These are phyloP conservation scores for Spinus pinus DNA, from an alignment of 2,797 vertebrate species.

Conservation along the genomic window DNA sequence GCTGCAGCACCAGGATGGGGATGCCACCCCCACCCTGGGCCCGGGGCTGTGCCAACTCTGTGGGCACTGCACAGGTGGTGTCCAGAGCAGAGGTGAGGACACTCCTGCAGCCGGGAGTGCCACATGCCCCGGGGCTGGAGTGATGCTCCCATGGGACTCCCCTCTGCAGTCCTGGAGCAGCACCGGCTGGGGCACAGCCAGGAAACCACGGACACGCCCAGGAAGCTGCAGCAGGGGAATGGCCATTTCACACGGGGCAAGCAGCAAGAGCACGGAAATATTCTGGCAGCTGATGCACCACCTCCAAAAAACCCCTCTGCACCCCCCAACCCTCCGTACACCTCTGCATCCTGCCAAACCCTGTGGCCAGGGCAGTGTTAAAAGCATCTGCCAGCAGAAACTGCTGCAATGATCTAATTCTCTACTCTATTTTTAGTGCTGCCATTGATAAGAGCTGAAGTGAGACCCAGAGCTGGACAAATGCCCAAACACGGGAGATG, in stretches of 20 bases:
- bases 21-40: rapidly evolving
- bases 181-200: background rate
- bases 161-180: background rate
- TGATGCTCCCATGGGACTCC: background rate
- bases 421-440: constrained; percentile 9
- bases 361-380: background rate
- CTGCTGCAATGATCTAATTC: background rate
- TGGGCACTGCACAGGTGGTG: background rate
- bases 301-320: background rate
- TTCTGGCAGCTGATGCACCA: background rate
- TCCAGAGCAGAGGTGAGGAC: background rate
- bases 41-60: background rate
- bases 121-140: rapidly evolving
- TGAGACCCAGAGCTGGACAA: background rate
- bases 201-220: background rate
- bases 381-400: background rate
- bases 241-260: background rate
- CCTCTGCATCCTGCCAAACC: background rate
- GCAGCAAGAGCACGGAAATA: background rate
- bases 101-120: rapidly evolving
- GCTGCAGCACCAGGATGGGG: background rate
- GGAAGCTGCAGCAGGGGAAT: background rate
- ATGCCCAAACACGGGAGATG: background rate
- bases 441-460: background rate
- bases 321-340: rapidly evolving